Base-by-base conservation (phyloP, 2,797 vertebrate species). In the Ambastaia sidthimunki region DNA sequence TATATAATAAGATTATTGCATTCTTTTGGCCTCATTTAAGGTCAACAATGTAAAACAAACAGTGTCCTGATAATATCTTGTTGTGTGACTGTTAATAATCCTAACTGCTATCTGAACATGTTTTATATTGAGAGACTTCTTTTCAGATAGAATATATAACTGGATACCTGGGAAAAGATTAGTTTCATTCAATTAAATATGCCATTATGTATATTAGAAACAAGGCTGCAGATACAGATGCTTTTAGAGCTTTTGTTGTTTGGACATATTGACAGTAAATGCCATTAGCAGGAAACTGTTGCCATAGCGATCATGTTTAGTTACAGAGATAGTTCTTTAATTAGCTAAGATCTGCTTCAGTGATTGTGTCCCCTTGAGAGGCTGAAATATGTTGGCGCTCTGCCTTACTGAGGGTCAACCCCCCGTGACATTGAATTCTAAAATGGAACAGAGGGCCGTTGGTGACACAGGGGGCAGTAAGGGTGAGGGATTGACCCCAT, bases 251-350 rank as follows among this genome's bases (percentile, higher is more conserved):
- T 57, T 70, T 83, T 57, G 60, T 80, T 48, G 9, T 74, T 50
- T 28, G 48, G 65, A 71, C 52, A 55, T 75, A 66, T 76, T 75
- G 83, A 88, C 74, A 76, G 66, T 81, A 88, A 83, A 55, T 83
- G 70, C 50, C 19, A 63, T 84, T 83, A 85, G 83, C 81, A 86
- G 85, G 78, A 85, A 86, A 87, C 80, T 5, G 75, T 86, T 86
- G 81, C 59, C 82, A 73, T 85, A 68, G 77, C 57, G 71, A 80
- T 47, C 79, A 79, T 87, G 82, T 82, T 85, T 78, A 84, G 77
- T 85, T 88, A 75, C 81, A 76, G 82, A 88, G 82, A 85, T 87
- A 82, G 76, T 74, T 87, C 84, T 86, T 76, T 79, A 86, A 82
- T 87, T 87, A 82, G 80, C 88, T 85, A 65, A 88, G 78, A 84